phyloP scores from a whole-genome alignment of 2,797 vertebrate species.

The Syngnathus acus region DNA sequence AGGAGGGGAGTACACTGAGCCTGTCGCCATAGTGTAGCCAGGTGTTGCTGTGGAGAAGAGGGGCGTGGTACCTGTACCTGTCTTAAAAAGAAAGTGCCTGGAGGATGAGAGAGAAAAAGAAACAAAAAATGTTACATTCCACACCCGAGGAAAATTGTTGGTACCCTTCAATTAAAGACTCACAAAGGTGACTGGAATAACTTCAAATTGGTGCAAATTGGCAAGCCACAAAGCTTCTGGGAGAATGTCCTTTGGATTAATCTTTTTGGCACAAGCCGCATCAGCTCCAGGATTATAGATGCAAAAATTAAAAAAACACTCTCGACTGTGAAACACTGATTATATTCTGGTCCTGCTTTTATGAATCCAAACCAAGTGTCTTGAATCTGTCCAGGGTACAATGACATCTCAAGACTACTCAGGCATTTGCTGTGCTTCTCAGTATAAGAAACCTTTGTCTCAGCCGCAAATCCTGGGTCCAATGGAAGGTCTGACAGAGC shows the following conservation, averaged over 20 bases:
- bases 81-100: constrained; percentile 99
- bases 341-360: no score
- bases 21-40: constrained; percentile 98
- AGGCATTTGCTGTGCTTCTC: no score
- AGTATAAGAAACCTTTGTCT: no score
- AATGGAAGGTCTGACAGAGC: no score
- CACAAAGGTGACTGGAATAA: background rate
- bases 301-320: background rate
- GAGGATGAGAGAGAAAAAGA: constrained; percentile 10
- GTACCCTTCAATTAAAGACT: background rate
- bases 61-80: constrained; percentile 95
- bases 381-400: no score
- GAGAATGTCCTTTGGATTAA: background rate
- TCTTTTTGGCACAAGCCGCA: background rate
- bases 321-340: no score
- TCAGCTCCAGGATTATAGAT: background rate
- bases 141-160: background rate
- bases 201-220: background rate
- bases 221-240: background rate
- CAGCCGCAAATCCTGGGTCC: no score
- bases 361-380: no score
- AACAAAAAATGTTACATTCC: background rate
- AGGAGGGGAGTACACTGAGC: constrained; percentile 95
- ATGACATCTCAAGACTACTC: no score
- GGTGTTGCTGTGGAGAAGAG: constrained; percentile 98